Evolutionary conservation across 2,113 vertebrate genomes (phyloP).

Genomic region (Dasyurus viverrinus): DNA sequence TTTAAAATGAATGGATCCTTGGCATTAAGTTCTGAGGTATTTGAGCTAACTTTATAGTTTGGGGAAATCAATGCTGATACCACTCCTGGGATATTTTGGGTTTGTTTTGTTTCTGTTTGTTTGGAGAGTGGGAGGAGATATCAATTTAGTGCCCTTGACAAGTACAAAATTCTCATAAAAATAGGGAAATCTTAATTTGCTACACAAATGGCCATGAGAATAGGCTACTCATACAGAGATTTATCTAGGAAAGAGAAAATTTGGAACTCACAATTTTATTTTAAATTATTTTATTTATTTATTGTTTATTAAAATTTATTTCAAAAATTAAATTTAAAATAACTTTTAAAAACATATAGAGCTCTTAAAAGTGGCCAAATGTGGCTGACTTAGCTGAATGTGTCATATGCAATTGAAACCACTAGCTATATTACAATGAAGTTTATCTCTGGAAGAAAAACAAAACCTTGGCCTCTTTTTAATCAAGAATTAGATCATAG

Average conservation of each 20-base stretch:
- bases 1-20: background rate
- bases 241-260: background rate
- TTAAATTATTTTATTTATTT: no score
- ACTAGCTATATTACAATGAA: background rate
- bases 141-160: background rate
- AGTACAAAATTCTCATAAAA: slow-evolving; percentile 16
- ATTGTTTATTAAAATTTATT: no score
- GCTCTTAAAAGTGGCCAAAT: slow-evolving; percentile 24
- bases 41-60: background rate
- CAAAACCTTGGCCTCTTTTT: background rate
- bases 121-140: background rate
- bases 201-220: background rate
- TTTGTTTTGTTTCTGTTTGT: no score
- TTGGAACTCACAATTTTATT: background rate
- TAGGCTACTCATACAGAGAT: background rate
- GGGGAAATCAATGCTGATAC: background rate
- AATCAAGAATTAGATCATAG: slow-evolving; percentile 16
- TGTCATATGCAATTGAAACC: background rate
- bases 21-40: background rate
- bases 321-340: background rate
- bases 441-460: background rate
- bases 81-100: background rate
- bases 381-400: background rate
- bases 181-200: background rate
- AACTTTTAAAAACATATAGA: background rate